Base-by-base conservation (phyloP, 2,113 vertebrate genomes). In the Neotoma lepida region DNA sequence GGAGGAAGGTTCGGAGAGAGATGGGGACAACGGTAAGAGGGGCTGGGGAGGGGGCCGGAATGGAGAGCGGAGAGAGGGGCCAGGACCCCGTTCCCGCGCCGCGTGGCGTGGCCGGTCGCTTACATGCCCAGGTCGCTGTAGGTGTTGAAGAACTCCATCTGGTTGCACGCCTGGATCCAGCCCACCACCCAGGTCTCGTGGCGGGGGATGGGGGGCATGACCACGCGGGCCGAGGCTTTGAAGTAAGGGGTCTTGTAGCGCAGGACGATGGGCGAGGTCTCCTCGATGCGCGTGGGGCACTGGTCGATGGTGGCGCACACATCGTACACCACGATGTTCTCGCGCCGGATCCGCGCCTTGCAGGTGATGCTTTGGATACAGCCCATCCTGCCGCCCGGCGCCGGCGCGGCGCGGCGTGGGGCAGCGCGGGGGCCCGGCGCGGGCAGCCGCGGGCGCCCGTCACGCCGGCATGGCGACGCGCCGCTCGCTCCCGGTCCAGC, bases 71-170 rank as follows among this genome's bases (percentile, higher is more conserved):
- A 58, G 93, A 8, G 61, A 33, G 64, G 51, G 85, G 89, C 76
- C 39, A 54, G 95, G 76, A 94, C 90, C 93, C 96, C 44, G 77
- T 82, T 95, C 88, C n/a, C 28, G 86, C 86, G 92, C 95, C 39
- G 91, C 93, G 95, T 90, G 63, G 91, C 89, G 70, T 56, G 87
- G 94, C 84, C 74, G 61, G 49, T 95, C n/a, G 98, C 99, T 99
- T 98, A 99, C 99, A 99, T 99, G 98, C 99, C 99, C 95, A 99
- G 98, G 98, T 99, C 98, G 98, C 99, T 99, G 97, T 99, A 99
- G 96, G 99, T 99, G 98, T 99, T 99, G 99, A 99, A 99, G 98
- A 99, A 99, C 97, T 99, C 99, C 99, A 99, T 99, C 98, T 99
- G 99, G 97, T 99, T 99, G 98, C 99, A 99, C 95, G 99, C 99